Evolutionary conservation across 2,888 invertebrate species (phyloP).

Genomic region (Bimastos eiseni): DNA sequence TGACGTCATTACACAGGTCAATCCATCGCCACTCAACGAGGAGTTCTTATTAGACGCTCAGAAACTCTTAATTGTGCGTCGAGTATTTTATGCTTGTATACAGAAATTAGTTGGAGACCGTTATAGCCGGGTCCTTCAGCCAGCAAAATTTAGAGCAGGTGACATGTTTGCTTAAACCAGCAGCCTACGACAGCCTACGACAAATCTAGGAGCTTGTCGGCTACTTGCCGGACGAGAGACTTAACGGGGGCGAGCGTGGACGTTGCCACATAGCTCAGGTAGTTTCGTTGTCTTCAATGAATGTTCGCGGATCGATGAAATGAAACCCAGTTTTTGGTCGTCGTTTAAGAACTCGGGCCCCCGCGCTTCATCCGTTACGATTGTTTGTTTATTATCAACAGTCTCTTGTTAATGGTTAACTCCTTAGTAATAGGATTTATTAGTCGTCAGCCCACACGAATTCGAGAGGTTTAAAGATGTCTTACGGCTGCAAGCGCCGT

Average conservation of each 20-base stretch:
- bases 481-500: too few relatives aligned
- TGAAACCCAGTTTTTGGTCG: background rate
- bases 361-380: background rate
- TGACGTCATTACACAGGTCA: background rate
- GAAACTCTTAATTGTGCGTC: background rate
- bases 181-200: background rate
- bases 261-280: background rate
- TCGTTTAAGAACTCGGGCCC: background rate
- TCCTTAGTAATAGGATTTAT: background rate
- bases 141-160: background rate
- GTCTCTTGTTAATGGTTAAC: background rate
- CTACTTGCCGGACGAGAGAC: background rate
- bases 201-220: background rate
- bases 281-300: background rate
- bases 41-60: background rate
- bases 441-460: too few relatives aligned
- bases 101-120: background rate
- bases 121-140: background rate
- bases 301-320: background rate
- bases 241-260: background rate
- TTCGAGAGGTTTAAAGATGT: too few relatives aligned
- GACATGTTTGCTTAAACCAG: background rate
- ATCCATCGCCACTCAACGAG: background rate
- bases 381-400: background rate
- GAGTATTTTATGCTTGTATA: background rate